Base-by-base conservation (phyloP, 1,140 invertebrate species). In the Brachionus angularis region DNA sequence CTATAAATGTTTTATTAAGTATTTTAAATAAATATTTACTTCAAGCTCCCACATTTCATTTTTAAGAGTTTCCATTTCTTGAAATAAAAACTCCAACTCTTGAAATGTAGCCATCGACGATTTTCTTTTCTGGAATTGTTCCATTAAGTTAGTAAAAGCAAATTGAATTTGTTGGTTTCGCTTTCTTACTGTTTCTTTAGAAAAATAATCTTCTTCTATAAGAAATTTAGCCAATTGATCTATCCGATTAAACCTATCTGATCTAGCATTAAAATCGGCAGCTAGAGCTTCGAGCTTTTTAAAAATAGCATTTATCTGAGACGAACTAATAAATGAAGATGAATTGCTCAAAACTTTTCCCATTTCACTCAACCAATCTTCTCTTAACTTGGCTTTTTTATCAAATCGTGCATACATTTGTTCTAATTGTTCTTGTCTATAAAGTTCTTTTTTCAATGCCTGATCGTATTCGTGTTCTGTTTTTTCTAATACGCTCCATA, bases 241-340 rank as follows among this genome's bases (percentile, higher is more conserved):
- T 10, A 98, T 84, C 79, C 95, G 89, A 75, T 92, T 88, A 79
- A 98, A 96, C 7, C 96, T 85, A 78, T 97, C 93, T 78, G 93
- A 85, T 77, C 87, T 84, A 3, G 94, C 90, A 33, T 95, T 81
- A 72, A 98, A 97, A 78, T 99, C 95, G 0, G 94, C 94, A 75
- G 90, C 91, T 55, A 99, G 95, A 21, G 95, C 95, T 82, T 98
- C 93, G 79, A 98, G 93, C 79, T 98, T 98, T 83, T 98, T 98
- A 5, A 97, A 87, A 0, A 93, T 95, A 8, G 94, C 94, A 78
- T 98, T 95, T 0, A 97, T 92, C 79, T 97, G 93, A 0, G 87
- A 85, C 71, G 95, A 82, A 83, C 92, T 93, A 75, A 87, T 89
- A 25, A 90, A 91, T 78, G 76, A 74, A 58, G 77, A 77, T 7